phyloP scores from a whole-genome alignment of 2,113 vertebrate genomes.

The Pholis gunnellus region DNA sequence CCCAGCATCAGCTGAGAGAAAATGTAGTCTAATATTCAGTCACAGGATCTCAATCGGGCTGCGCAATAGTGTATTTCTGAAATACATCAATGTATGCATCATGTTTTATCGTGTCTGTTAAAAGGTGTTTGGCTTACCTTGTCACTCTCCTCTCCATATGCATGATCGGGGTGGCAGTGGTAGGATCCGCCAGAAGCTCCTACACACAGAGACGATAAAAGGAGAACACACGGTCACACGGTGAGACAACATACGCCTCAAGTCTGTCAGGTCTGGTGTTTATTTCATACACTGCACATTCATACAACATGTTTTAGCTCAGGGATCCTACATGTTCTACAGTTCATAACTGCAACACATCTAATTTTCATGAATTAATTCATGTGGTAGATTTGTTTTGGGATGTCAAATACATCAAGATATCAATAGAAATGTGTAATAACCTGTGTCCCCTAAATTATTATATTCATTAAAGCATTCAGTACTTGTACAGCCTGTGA shows the following conservation, averaged over 20 bases:
- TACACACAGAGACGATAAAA: slow-evolving; percentile 52
- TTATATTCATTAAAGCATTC: neutral
- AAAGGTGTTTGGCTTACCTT: slow-evolving; percentile 75
- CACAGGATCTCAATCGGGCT: neutral
- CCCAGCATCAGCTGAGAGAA: neutral
- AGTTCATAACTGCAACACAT: neutral
- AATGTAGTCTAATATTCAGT: neutral
- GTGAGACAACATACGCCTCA: neutral
- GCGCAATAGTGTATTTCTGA: neutral
- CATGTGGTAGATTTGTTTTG: neutral
- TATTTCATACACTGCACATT: neutral
- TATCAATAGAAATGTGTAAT: neutral
- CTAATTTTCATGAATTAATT: neutral
- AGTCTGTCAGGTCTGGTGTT: neutral
- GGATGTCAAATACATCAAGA: neutral
- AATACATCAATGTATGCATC: neutral
- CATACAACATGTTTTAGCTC: neutral
- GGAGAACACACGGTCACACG: slow-evolving; percentile 17
- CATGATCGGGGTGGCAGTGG: slow-evolving; percentile 81
- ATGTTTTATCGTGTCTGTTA: neutral
- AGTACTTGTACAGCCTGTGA: neutral
- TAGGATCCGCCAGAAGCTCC: slow-evolving; percentile 81
- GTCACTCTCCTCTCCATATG: slow-evolving; percentile 81
- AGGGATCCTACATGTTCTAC: neutral
- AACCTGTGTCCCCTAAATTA: neutral